phyloP scores from a whole-genome alignment of 1,140 invertebrate species.

The Calephelis nemesis region DNA sequence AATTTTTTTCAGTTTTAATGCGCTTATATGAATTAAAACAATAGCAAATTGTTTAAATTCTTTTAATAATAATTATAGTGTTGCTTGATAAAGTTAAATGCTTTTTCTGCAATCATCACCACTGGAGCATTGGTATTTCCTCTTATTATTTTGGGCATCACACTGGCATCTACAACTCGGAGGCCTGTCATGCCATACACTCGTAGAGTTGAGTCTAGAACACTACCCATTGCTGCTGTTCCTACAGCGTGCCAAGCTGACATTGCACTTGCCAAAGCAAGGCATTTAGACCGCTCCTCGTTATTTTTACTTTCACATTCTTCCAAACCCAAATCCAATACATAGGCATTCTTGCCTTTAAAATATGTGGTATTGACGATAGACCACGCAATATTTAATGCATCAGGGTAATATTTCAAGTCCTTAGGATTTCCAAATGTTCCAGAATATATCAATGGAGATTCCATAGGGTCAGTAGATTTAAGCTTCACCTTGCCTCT shows the following conservation, averaged over 20 bases:
- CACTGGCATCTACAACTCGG: constrained; percentile 81
- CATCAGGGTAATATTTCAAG: constrained; percentile 53
- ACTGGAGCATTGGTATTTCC: constrained; percentile 83
- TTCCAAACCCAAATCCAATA: constrained; percentile 43
- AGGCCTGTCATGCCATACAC: constrained; percentile 78
- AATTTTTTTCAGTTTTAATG: too few species aligned
- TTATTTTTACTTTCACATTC: constrained; percentile 35
- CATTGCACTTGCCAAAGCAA: constrained; percentile 42
- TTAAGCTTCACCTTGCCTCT: constrained; percentile 75
- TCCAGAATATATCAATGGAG: constrained; percentile 86
- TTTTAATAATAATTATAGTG: constrained; percentile 1
- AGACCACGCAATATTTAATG: constrained; percentile 39
- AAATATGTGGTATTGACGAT: constrained; percentile 53
- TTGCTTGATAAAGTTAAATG: constrained; percentile 79
- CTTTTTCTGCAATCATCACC: constrained; percentile 83
- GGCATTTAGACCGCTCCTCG: constrained; percentile 35
- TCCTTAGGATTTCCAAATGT: constrained; percentile 81
- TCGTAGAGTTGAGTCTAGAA: constrained; percentile 66
- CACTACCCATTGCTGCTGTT: constrained; percentile 80
- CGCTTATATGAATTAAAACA: background rate
- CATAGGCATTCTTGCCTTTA: constrained; percentile 39
- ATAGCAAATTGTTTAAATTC: background rate
- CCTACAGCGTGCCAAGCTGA: constrained; percentile 74
- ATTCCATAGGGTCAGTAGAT: constrained; percentile 80
- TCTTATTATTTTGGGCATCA: constrained; percentile 81